phyloP scores from a whole-genome alignment of 2,113 vertebrate species.

The Aleadryas rufinucha region DNA sequence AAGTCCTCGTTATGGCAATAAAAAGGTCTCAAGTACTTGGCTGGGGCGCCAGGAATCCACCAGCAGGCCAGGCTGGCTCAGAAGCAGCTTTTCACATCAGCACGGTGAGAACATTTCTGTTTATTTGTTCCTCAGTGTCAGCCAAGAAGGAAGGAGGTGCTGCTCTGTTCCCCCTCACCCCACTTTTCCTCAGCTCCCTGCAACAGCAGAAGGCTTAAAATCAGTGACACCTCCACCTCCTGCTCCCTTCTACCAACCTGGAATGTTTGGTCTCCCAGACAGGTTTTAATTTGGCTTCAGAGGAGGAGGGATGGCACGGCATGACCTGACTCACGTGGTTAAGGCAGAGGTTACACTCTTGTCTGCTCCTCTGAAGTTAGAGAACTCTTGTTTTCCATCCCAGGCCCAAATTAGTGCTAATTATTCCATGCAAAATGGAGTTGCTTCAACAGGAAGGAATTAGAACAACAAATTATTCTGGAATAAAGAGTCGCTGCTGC shows the following conservation, averaged over 20 bases:
- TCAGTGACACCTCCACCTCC: background rate
- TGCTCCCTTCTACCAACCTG: background rate
- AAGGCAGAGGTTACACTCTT: background rate
- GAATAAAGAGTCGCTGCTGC: background rate
- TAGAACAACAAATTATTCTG: constrained; percentile 41
- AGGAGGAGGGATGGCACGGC: background rate
- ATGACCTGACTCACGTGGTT: background rate
- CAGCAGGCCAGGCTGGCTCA: background rate
- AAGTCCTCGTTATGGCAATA: constrained; percentile 1
- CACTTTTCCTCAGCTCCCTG: background rate
- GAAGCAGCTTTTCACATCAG: background rate
- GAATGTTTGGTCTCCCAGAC: background rate
- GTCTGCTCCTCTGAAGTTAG: background rate
- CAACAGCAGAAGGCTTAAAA: background rate
- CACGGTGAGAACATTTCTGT: background rate
- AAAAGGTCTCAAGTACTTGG: constrained; percentile 43
- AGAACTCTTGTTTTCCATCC: background rate
- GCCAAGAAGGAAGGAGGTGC: constrained; percentile 19
- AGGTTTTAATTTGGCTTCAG: background rate
- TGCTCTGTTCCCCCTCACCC: background rate
- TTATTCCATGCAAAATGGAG: constrained; percentile 24
- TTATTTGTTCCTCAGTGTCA: background rate
- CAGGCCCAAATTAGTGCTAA: constrained; percentile 36
- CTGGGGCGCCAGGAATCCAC: background rate
- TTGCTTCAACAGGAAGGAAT: constrained; percentile 42